Base-by-base conservation (phyloP, 2,888 invertebrate species). In the Perizoma affinitatum region DNA sequence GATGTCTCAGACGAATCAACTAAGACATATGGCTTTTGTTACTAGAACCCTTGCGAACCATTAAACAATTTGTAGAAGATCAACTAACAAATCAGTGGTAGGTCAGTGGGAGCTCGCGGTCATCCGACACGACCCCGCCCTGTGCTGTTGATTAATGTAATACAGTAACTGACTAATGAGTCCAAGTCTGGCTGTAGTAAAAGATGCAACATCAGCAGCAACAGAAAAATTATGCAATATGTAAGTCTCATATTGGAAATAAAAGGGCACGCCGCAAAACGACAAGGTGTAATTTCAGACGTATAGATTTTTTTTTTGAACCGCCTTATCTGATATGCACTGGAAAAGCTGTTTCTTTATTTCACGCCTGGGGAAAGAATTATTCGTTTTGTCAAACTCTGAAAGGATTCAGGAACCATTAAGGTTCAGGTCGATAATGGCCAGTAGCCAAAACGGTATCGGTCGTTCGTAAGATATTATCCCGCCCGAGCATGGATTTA, bases 1-100 rank as follows among this genome's bases (percentile, higher is more conserved):
- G 76, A 82, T 71, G 78, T 77, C 84, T 83, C 86, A 88, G 86
- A 88, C 90, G 80, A 80, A 78, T 76, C 78, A 76, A 76, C 69
- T 78, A 75, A 82, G 83, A 84, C 84, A 78, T 81, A 86, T 81
- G 75, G 78, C 74, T 68, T 69, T 70, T 61, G 58, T 65, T 69
- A 71, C 35, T 47, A 55, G 47, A 48, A 11, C 74, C 79, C 74
- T 74, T 59, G 72, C 70, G 70, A 69, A 61, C 71, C 67, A 76
- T 76, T 70, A 73, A 70, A 69, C 69, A 71, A 71, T 78, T 74
- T 73, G 74, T 70, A 70, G 63, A 69, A 66, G 67, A 58, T 63
- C 43, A 51, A 49, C 45, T 47, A 43, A 36, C 56, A 43, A 47
- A 58, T 36, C 65, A 58, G 54, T 48, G 51, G 35, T 42, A 54